phyloP scores from a whole-genome alignment of 1,140 invertebrate species.

The Pectinophora gossypiella region DNA sequence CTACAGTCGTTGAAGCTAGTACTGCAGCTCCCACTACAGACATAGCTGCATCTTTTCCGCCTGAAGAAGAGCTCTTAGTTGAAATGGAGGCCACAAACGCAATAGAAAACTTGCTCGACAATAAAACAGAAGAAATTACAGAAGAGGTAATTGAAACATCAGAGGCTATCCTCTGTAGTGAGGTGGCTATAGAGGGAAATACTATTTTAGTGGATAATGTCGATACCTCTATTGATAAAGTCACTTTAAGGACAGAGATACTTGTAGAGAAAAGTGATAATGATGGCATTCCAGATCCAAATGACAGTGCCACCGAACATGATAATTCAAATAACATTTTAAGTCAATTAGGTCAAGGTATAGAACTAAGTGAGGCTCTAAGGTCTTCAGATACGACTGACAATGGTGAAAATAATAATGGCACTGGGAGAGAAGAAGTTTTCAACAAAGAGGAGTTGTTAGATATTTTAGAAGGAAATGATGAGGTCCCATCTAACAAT shows the following conservation, averaged over 20 bases:
- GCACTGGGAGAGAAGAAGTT: slow-evolving; percentile 44
- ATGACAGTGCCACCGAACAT: slow-evolving; percentile 20
- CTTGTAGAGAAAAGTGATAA: slow-evolving; percentile 50
- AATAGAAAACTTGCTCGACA: background rate
- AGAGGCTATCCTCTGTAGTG: background rate
- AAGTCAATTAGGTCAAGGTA: slow-evolving; percentile 49
- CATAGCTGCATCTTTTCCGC: background rate
- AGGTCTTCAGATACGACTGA: slow-evolving; percentile 42
- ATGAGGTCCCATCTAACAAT: slow-evolving; percentile 27
- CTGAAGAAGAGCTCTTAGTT: background rate
- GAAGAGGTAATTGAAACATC: background rate
- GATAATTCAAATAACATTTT: slow-evolving; percentile 43
- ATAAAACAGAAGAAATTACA: slow-evolving; percentile 17
- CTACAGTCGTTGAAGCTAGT: too few species aligned
- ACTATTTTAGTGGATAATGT: slow-evolving; percentile 22
- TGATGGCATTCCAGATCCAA: slow-evolving; percentile 16
- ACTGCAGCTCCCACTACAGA: background rate
- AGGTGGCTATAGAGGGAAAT: background rate
- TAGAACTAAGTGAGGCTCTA: slow-evolving; percentile 60
- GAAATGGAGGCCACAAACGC: background rate
- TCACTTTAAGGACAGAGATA: slow-evolving; percentile 58
- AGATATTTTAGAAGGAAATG: slow-evolving; percentile 65
- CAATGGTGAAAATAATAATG: slow-evolving; percentile 54
- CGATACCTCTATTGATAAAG: slow-evolving; percentile 31
- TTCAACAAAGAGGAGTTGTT: slow-evolving; percentile 67